Percentiles rank a stretch among this genome's conserved stretches.
Conservation (phyloP, 2,113 vertebrate genomes). For the Anoplopoma fimbria region DNA sequence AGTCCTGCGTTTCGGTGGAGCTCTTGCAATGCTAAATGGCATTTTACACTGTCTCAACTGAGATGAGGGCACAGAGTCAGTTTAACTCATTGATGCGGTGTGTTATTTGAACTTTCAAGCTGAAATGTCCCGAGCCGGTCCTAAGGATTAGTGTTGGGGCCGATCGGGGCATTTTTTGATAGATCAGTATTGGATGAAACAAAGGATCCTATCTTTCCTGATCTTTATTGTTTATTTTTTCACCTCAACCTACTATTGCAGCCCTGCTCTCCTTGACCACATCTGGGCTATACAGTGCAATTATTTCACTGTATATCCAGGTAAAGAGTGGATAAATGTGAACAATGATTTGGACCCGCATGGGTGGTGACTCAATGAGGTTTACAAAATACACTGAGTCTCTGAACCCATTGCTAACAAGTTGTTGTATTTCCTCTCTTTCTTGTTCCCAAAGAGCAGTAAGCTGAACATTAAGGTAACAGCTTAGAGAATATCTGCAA, state of each 20-base stretch:
- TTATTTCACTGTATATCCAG: not conserved
- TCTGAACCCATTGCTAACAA: not conserved
- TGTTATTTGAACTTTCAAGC: slow-evolving; percentile 1
- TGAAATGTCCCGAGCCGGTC: not conserved
- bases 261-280: not conserved
- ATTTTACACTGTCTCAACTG: slow-evolving; percentile 15
- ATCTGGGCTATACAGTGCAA: not conserved
- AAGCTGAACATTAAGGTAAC: not conserved
- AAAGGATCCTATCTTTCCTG: not conserved
- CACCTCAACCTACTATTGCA: not conserved
- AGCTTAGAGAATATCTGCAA: not conserved
- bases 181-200: not conserved
- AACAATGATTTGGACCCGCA: not conserved
- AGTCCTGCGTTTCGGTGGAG: slow-evolving; percentile 21
- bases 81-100: not conserved
- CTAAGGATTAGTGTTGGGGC: not conserved
- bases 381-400: not conserved
- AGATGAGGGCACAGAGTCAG: not conserved
- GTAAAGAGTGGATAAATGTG: not conserved
- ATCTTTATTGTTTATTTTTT: not conserved
- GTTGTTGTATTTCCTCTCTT: not conserved
- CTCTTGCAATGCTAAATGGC: not conserved
- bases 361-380: not conserved
- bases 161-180: not conserved
- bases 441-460: not conserved